Evolutionary conservation across 2,113 vertebrate species (phyloP), one percentile per base, ranked within the genome.

Genomic region (Illadopsis cleaveri): DNA sequence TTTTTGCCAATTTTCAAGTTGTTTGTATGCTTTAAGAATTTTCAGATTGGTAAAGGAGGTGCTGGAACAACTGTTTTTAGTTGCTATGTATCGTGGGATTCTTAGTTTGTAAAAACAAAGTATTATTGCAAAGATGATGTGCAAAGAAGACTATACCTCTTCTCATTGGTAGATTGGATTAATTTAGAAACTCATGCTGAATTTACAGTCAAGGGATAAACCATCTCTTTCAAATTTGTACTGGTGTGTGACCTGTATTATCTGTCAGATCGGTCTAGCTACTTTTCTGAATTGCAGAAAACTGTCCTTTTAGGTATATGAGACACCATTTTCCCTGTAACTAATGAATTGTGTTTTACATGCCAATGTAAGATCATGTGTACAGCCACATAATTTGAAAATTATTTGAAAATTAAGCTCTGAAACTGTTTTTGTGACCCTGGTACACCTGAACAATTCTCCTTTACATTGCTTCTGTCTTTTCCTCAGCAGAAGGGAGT

Each of bases 221-320:
- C 12, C 9, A 4, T 48, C 5, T 78, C 47, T 82, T 77, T 75
- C 31, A 19, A 18, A n/a, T 64, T 14, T 70, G 7, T 65, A 25
- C 38, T 62, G 15, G 12, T 35, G 1, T 24, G 11, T 64, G 16
- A 40, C 20, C 2, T 77, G 11, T 47, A 16, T 15, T 33, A 7
- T 68, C 14, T 68, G 17, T 51, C 44, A 68, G 6, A 51, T 64
- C 0, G 0, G 10, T 54, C 17, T 19, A 78, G 33, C 9, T 70
- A 54, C 10, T 23, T 88, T 80, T 82, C 50, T 73, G 40, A 88
- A 28, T 54, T 87, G 71, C 18, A 66, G 42, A 61, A 73, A 12
- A 72, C 9, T 51, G 12, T 64, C 14, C 5, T 42, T 75, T 87
- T n/a, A 42, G 28, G 6, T 40, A 3, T 28, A 24, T 25, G 53